Conservation (phyloP, 2,113 vertebrate genomes). For the Cheirogaleus medius region DNA sequence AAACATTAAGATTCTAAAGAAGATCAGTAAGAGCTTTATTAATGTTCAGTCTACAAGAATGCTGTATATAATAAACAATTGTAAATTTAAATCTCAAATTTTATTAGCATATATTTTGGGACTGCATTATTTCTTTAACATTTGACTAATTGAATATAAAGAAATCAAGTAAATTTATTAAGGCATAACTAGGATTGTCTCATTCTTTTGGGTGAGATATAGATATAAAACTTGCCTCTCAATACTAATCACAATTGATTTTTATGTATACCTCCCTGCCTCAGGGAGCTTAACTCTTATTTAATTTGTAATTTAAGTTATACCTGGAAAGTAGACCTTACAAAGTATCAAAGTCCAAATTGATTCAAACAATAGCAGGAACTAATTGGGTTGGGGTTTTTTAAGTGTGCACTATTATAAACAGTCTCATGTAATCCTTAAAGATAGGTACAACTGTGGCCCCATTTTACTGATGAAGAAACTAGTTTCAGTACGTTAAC, state of each 20-base stretch:
- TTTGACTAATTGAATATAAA: not conserved
- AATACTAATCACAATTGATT: slow-evolving; percentile 32
- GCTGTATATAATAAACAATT: not conserved
- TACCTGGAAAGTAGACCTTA: not conserved
- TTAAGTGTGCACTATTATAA: not conserved
- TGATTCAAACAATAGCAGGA: slow-evolving; percentile 14
- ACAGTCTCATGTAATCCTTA: not conserved
- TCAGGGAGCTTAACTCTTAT: not conserved
- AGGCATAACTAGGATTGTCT: slow-evolving; percentile 17
- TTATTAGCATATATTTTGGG: slow-evolving; percentile 3
- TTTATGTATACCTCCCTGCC: not conserved
- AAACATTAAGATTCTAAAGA: not conserved
- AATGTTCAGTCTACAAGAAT: not conserved
- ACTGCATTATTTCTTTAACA: not conserved
- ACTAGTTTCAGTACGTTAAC: not conserved
- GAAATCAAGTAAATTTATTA: slow-evolving; percentile 14
- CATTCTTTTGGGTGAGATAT: not conserved
- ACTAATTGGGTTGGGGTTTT: not conserved
- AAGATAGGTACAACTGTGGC: not conserved
- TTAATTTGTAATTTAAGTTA: not conserved
- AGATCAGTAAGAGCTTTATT: not conserved
- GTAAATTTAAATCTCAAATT: slow-evolving; percentile 37
- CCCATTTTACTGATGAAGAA: not conserved
- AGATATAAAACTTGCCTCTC: not conserved
- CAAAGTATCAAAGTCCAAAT: not conserved